A percentile compares a stretch with the other conserved stretches of the same genome.
Conservation (phyloP, 2,113 vertebrate genomes). For the Silurus asotus region DNA sequence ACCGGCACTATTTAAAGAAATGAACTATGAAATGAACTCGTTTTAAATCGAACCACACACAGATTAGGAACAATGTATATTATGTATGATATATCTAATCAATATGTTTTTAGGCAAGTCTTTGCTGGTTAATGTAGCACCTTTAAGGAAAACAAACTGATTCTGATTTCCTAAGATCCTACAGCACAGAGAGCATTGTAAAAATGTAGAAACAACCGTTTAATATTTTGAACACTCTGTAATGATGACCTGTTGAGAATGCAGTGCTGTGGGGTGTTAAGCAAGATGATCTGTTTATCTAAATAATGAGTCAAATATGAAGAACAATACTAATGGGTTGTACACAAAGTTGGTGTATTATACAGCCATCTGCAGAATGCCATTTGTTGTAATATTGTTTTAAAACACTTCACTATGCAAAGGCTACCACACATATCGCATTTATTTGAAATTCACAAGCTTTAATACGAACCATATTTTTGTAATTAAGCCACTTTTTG, state of each 20-base stretch:
- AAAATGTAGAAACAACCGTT: not conserved
- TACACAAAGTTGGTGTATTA: too few relatives aligned
- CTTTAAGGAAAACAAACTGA: not conserved
- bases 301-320: not conserved
- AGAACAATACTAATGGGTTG: not conserved
- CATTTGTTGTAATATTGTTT: not conserved
- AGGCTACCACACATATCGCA: not conserved
- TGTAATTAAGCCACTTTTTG: constrained; percentile 42
- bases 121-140: not conserved
- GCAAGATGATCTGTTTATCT: not conserved
- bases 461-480: constrained; percentile 34
- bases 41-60: not conserved
- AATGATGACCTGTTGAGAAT: not conserved
- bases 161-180: not conserved
- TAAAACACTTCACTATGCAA: constrained; percentile 21
- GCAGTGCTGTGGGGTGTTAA: not conserved
- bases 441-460: not conserved
- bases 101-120: not conserved
- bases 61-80: not conserved
- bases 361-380: not conserved
- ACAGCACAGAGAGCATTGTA: not conserved
- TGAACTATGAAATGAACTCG: not conserved
- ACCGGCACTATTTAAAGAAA: constrained; percentile 12
- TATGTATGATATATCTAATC: not conserved
- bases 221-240: not conserved